A percentile compares a stretch with the other conserved stretches of the same genome.
phyloP scores from a whole-genome alignment of 1,140 invertebrate species.

The Acyrthosiphon pisum region DNA sequence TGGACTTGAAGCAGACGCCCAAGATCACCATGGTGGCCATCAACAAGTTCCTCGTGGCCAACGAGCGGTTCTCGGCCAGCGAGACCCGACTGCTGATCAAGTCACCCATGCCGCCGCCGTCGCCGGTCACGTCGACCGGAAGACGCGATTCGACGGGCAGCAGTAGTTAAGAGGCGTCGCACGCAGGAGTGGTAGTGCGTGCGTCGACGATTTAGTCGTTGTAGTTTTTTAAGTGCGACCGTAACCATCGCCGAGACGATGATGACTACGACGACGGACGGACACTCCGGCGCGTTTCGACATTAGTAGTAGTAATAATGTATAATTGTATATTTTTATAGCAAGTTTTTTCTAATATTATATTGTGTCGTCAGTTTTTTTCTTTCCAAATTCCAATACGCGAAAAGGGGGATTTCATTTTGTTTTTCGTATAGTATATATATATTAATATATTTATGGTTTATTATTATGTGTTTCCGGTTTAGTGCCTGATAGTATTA shows the following conservation, averaged over 20 bases:
- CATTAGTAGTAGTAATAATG: neutral
- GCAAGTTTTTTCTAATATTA: neutral
- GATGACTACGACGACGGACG: neutral
- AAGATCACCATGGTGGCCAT: slow-evolving; percentile 79
- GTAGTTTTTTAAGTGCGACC: too few species aligned
- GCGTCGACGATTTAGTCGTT: too few species aligned
- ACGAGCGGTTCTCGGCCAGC: slow-evolving; percentile 6
- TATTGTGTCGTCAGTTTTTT: neutral
- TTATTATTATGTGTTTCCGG: neutral
- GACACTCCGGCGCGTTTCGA: neutral
- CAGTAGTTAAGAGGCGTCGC: neutral
- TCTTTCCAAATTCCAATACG: neutral
- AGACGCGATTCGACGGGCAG: slow-evolving; percentile 24
- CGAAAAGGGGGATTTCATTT: neutral
- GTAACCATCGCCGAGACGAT: too few species aligned
- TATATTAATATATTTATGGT: neutral
- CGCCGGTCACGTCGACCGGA: neutral
- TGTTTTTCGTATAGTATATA: neutral
- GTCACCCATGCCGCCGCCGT: neutral
- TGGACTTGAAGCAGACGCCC: slow-evolving; percentile 79
- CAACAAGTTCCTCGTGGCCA: slow-evolving; percentile 73
- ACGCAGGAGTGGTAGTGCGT: too few species aligned
- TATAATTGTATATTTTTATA: slow-evolving; percentile 11
- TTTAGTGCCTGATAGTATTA: neutral
- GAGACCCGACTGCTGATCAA: slow-evolving; percentile 46